phyloP scores from a whole-genome alignment of 2,888 invertebrate genomes.

The Nephrotoma appendiculata region DNA sequence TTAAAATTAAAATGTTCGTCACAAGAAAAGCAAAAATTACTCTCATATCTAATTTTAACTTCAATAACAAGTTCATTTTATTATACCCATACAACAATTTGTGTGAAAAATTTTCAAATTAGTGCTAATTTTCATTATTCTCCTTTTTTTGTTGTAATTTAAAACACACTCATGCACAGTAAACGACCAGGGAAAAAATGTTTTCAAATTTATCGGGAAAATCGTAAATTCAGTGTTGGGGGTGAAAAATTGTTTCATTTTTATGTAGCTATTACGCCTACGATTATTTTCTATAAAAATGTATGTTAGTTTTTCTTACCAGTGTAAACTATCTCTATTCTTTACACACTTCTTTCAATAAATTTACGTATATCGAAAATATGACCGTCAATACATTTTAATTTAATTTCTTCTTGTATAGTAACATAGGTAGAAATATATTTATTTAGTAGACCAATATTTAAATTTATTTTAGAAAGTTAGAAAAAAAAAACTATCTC shows the following conservation, averaged over 20 bases:
- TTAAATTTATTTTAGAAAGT: neutral
- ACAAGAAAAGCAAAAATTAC: neutral
- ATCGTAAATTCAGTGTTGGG: neutral
- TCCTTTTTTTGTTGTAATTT: neutral
- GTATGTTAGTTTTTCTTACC: neutral
- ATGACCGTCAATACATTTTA: neutral
- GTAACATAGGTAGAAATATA: neutral
- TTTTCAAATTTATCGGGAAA: neutral
- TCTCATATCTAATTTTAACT: neutral
- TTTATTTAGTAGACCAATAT: neutral
- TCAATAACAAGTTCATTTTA: neutral
- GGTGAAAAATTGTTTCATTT: constrained; percentile 1
- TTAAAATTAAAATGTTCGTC: neutral
- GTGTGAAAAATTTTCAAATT: neutral
- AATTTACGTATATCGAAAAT: neutral
- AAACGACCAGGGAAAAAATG: neutral
- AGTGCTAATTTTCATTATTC: neutral
- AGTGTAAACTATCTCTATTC: neutral
- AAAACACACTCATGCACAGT: neutral
- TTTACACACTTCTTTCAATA: neutral
- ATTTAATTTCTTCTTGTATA: neutral
- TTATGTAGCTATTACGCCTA: neutral
- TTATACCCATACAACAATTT: neutral
- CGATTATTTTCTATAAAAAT: neutral
- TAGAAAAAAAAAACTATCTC: neutral